These are phyloP conservation scores for mouse (Mus musculus) DNA, from an alignment of 2,113 vertebrate genomes.

Conservation along the genomic window GRCm39 chrX:145838001-145838500, in stretches of 20 bases:
- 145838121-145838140: background rate
- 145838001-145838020: background rate
- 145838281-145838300: background rate
- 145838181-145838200: background rate
- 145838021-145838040: background rate
- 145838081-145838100: background rate
- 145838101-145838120: background rate
- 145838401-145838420: slow-evolving; percentile 20
- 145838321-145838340: background rate
- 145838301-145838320: background rate
- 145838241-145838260: background rate
- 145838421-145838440: slow-evolving; percentile 8
- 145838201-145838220: background rate
- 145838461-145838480: background rate
- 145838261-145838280: background rate
- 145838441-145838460: background rate
- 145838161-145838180: background rate
- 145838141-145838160: background rate
- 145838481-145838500: background rate
- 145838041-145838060: slow-evolving; percentile 4
- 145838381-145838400: background rate
- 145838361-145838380: background rate
- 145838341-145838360: background rate
- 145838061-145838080: background rate
- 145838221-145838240: background rate